Evolutionary conservation across 2,888 invertebrate genomes (phyloP), one percentile per base, ranked within the genome.

Genomic region (Liposcelis brunnea): DNA sequence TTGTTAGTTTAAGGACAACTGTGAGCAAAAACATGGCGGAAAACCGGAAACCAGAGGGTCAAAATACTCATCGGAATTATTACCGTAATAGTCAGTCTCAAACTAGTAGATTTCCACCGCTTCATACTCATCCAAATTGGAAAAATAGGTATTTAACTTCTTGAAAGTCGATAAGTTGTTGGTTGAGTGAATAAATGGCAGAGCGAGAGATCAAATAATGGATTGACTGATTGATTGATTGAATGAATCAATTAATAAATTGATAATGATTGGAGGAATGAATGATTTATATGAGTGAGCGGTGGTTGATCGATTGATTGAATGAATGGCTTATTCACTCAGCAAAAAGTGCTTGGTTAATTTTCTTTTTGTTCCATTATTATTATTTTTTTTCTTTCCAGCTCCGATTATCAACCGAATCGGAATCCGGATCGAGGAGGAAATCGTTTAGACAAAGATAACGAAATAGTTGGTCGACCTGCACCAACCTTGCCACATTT

Each of bases 331-430:
- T n/a, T n/a, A n/a, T n/a, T n/a, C n/a, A n/a, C n/a, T n/a, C n/a
- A n/a, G n/a, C n/a, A n/a, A n/a, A n/a, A n/a, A n/a, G n/a, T n/a
- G n/a, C n/a, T n/a, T n/a, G n/a, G n/a, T n/a, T n/a, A n/a, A n/a
- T n/a, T n/a, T n/a, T n/a, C n/a, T n/a, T n/a, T n/a, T 49, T 50
- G 16, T 3, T 18, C n/a, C 18, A 26, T 37, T 44, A n/a, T 12
- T 26, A 2, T 35, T 15, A 11, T 35, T 18, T 36, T 26, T 46
- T 2, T n/a, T 35, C 26, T 42, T 42, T 45, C 10, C 14, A 50
- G 50, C 40, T 50, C 12, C 68, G 67, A 68, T 67, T 60, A 68
- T 65, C 69, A 69, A 48, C 14, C 46, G 44, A 33, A 43, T 47
- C 15, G 47, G 67, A 52, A 56, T 56, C 40, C 58, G 60, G 44